Percentiles rank a stretch among this genome's conserved stretches.
Evolutionary conservation across 1,140 invertebrate species (phyloP).

Genomic region (Ceratina calcarata): DNA sequence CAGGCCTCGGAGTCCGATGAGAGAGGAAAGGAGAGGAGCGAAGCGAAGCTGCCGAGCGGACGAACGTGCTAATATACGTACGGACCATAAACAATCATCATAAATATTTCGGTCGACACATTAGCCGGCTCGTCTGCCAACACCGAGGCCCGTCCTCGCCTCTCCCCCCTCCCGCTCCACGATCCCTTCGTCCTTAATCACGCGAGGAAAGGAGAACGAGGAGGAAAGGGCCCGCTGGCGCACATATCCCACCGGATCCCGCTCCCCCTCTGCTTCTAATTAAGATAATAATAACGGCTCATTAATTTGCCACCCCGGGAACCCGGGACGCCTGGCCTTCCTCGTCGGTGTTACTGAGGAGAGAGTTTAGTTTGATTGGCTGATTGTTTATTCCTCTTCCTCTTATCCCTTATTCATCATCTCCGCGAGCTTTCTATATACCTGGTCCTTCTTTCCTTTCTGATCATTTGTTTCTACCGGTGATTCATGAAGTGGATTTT

Average conservation of each 20-base stretch:
- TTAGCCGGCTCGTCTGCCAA: constrained; percentile 75
- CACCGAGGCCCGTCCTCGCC: constrained; percentile 62
- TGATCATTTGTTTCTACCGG: not conserved
- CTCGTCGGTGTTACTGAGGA: not conserved
- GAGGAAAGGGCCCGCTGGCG: constrained; percentile 23
- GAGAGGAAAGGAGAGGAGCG: not conserved
- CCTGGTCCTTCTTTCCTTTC: not conserved
- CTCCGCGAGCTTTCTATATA: not conserved
- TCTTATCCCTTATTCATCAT: not conserved
- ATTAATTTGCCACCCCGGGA: constrained; percentile 48
- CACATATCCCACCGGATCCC: not conserved
- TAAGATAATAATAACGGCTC: constrained; percentile 60
- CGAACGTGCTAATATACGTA: constrained; percentile 77
- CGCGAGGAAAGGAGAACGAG: constrained; percentile 39
- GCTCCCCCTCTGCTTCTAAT: constrained; percentile 55
- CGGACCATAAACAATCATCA: constrained; percentile 79
- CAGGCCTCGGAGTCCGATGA: not conserved
- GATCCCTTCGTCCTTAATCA: constrained; percentile 64
- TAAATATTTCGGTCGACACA: constrained; percentile 79
- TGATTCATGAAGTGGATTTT: not conserved
- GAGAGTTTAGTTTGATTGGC: not conserved
- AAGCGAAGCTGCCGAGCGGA: constrained; percentile 48
- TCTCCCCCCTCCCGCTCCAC: constrained; percentile 3
- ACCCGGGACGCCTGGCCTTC: not conserved
- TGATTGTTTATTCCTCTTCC: not conserved